Base-by-base conservation (phyloP, 2,888 invertebrate species). In the Cepaea hortensis region DNA sequence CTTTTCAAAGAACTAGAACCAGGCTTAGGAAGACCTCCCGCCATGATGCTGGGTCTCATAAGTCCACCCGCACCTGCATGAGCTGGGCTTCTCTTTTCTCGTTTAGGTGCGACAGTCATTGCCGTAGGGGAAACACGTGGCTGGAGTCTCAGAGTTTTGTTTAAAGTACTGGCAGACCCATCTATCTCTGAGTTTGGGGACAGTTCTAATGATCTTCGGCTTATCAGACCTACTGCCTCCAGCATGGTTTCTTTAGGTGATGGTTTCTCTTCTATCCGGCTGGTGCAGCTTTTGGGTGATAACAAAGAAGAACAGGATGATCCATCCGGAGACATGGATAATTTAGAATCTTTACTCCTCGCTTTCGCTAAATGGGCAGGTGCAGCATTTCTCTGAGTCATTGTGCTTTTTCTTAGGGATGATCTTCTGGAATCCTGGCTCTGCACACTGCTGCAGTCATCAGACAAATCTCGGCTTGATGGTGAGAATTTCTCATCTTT, bases 241-340 rank as follows among this genome's bases (percentile, higher is more conserved):
- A 89, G 72, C 88, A 89, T 85, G 18, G 89, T 87, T 68, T 89
- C 86, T 68, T 89, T 89, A 3, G 88, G 89, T 6, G 89, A 89
- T n/a, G 87, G 85, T 35, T 86, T 86, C n/a, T 87, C 84, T 35
- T 81, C 77, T 4, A 20, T 35, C 9, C 55, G 46, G 18, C 70
- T 62, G 18, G 48, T 80, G 46, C 62, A 68, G n/a, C 72, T 79
- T 55, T 73, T 84, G 46, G 84, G 87, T 68, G 87, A 87, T 0
- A 84, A 50, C 50, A 87, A 73, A 50, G 84, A 87, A 18, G 87
- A 87, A 46, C 84, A 84, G 48, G 87, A 80, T 55, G 84, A 82
- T 4, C 84, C 84, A 50, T 87, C 87, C 20, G 87, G 87, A 20
- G 87, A 87, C n/a, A 50, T 35, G 13, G 84, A 73, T 20, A 76